Base-by-base conservation (phyloP, 2,888 invertebrate genomes). In the Rotaria socialis region DNA sequence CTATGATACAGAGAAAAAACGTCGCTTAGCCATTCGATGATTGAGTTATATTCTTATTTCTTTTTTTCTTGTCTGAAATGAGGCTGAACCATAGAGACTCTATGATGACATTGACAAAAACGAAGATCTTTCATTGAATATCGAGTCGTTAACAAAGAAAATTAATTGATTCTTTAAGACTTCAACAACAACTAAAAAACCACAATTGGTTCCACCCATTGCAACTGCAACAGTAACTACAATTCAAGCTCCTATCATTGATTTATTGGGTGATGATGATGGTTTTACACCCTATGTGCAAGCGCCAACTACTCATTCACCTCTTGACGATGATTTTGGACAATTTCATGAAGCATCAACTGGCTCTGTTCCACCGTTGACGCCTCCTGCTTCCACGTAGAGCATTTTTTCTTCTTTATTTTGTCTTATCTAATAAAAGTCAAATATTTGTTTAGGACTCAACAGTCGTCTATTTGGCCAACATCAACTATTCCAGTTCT, bases 261-360 rank as follows among this genome's bases (percentile, higher is more conserved):
- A 80, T 80, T 24, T 80, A n/a, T 47, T 80, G 47, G 47, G 47
- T 47, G 43, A 43, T 16, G 80, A 80, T 80, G 80, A 80, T 47
- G 67, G 35, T 7, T 80, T 80, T 47, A 47, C 80, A 24, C 80
- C 80, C n/a, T 80, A 47, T 47, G 47, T 47, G 11, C 47, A 80
- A 80, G 80, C 80, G 22, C n/a, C 80, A 3, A 47, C 2, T n/a
- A 14, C 14, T 80, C 10, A 24, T n/a, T n/a, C 43, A 2, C 24
- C 47, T n/a, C 14, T 67, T 41, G 80, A 80, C n/a, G 80, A 80
- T 80, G 80, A 80, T 80, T 80, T 80, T 80, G 80, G 80, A n/a
- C 80, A 80, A n/a, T 80, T 80, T n/a, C 80, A 80, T 7, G 80
- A 80, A 43, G 80, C 47, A 80, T 11, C 80, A 47, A 47, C 0